phyloP scores from a whole-genome alignment of 2,113 vertebrate species.

The Callorhinus ursinus region DNA sequence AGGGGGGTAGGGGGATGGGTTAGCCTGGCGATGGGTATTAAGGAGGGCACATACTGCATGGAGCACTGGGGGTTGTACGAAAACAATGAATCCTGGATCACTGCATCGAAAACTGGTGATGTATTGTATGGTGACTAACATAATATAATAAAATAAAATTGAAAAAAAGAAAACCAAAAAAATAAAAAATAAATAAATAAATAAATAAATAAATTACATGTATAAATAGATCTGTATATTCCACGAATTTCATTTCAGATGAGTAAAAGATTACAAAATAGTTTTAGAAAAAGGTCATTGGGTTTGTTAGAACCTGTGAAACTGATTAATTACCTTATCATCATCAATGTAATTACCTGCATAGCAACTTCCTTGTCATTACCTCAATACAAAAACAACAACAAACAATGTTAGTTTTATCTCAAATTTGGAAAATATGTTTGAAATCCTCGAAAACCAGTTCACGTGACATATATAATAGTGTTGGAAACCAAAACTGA shows the following conservation, averaged over 20 bases:
- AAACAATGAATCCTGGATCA: no score
- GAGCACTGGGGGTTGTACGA: no score
- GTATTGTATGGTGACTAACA: no score
- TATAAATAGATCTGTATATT: not conserved
- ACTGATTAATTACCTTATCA: not conserved
- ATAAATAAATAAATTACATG: not conserved
- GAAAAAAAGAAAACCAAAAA: no score
- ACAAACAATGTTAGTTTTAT: not conserved
- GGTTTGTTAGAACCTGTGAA: not conserved
- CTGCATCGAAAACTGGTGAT: no score
- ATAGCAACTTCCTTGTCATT: not conserved
- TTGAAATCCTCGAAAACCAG: not conserved
- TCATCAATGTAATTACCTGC: not conserved
- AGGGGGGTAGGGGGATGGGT: no score
- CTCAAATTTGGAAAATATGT: not conserved
- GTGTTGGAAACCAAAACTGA: not conserved
- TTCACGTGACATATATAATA: not conserved
- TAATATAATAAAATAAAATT: no score
- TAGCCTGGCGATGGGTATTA: no score
- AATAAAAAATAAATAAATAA: no score
- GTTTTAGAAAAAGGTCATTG: not conserved
- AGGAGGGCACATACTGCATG: no score
- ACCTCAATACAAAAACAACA: not conserved
- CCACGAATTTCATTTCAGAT: not conserved
- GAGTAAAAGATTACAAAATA: not conserved